Conservation (phyloP, 2,113 vertebrate species). For the Pteruthius melanotis region DNA sequence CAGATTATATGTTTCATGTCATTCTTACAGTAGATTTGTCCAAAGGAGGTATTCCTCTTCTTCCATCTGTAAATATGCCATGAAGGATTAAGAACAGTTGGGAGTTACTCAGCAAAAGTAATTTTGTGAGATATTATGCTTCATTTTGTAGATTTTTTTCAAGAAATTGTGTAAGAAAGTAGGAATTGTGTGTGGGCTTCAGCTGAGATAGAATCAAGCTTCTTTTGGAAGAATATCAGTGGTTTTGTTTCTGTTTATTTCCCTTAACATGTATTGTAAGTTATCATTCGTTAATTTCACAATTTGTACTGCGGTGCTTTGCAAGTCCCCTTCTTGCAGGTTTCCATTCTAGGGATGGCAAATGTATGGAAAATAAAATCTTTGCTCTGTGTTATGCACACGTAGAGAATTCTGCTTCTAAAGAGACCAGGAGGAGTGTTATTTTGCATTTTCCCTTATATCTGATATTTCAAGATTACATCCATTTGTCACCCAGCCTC, state of each 20-base stretch:
- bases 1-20: neutral
- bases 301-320: neutral
- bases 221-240: neutral
- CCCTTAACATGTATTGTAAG: neutral
- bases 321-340: neutral
- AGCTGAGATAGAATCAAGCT: neutral
- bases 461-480: neutral
- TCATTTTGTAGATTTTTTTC: neutral
- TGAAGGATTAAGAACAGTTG: neutral
- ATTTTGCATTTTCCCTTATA: neutral
- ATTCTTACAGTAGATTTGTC: neutral
- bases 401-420: neutral
- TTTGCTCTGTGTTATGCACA: neutral
- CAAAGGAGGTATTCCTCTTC: neutral
- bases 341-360: neutral
- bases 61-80: neutral
- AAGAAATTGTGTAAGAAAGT: neutral
- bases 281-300: neutral
- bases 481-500: neutral
- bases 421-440: neutral
- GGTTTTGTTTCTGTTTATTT: neutral
- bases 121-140: neutral
- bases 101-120: neutral
- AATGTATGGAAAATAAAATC: neutral
- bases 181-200: neutral